A percentile compares a stretch with the other conserved stretches of the same genome.
phyloP scores from a whole-genome alignment of 2,888 invertebrate genomes.

The Morinoia aosen region DNA sequence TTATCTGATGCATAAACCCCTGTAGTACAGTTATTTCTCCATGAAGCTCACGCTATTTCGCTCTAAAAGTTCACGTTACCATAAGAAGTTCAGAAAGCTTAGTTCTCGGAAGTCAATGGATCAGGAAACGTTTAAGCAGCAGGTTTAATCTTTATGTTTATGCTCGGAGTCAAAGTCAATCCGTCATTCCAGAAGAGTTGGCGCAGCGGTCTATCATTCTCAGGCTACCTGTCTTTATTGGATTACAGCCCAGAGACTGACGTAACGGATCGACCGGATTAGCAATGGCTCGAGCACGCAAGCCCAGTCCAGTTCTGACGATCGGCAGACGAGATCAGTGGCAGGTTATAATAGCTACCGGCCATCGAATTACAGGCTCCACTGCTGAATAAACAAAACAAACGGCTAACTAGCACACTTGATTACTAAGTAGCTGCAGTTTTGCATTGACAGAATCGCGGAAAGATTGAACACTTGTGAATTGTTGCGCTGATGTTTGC shows the following conservation, averaged over 20 bases:
- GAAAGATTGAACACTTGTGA: not conserved
- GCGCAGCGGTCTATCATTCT: constrained; percentile 22
- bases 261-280: constrained; percentile 26
- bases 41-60: not conserved
- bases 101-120: not conserved
- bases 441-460: not conserved
- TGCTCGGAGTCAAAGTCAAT: not conserved
- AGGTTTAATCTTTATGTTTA: not conserved
- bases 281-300: not conserved
- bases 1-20: not conserved
- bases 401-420: not conserved
- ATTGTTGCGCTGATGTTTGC: not conserved
- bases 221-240: constrained; percentile 34
- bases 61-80: not conserved
- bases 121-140: not conserved
- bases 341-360: not conserved
- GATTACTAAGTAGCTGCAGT: not conserved
- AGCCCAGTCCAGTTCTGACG: not conserved
- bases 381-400: not conserved
- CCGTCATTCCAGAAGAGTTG: not conserved
- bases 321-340: not conserved
- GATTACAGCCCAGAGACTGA: not conserved
- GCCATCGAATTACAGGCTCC: not conserved
- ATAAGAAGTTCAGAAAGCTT: not conserved
- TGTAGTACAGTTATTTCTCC: not conserved